Evolutionary conservation across 2,797 vertebrate genomes (phyloP), one percentile per base, ranked within the genome.

Genomic region (Percopsis omiscomaycus): DNA sequence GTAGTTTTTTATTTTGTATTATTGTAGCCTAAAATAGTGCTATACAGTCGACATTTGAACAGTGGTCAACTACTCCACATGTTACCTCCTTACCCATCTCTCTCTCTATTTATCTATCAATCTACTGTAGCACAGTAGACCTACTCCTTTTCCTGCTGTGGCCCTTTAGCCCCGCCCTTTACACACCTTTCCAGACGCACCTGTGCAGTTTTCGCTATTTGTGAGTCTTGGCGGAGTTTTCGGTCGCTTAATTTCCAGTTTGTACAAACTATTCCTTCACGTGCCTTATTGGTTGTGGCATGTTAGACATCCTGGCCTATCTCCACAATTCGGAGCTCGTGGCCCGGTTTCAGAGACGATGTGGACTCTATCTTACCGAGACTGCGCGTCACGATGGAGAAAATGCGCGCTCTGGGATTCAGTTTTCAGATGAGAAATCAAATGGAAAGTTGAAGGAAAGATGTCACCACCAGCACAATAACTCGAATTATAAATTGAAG

Each of bases 261-360:
- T 9, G 50, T 4, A 14, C 5, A 32, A 55, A 4, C 28, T 29
- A 14, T 5, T 32, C 28, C 29, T 45, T 6, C 37, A 22, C 55
- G 11, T 16, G 4, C 1, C 5, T n/a, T 2, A 1, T n/a, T 12
- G 14, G 32, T 11, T 14, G 55, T 14, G 64, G 28, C 67, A 88
- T 83, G 86, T 71, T 67, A 61, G 71, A 83, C 56, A 16, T 85
- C 27, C 59, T 94, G 75, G 63, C 78, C 44, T 85, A 86, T 70
- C 89, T 97, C 60, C 85, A 89, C 15, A 92, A 92, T 66, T 90
- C 95, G 4, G 92, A 93, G 73, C 91, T 94, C 1, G 96, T 98
- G 68, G 95, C 94, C 61, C 86, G 89, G 32, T 98, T 98, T 85
- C 96, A 98, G 89, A 94, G 92, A 59, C 68, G 67, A 78, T 98